These are phyloP conservation scores for Araneus ventricosus DNA, from an alignment of 1,140 invertebrate genomes.

Conservation along the genomic window DNA sequence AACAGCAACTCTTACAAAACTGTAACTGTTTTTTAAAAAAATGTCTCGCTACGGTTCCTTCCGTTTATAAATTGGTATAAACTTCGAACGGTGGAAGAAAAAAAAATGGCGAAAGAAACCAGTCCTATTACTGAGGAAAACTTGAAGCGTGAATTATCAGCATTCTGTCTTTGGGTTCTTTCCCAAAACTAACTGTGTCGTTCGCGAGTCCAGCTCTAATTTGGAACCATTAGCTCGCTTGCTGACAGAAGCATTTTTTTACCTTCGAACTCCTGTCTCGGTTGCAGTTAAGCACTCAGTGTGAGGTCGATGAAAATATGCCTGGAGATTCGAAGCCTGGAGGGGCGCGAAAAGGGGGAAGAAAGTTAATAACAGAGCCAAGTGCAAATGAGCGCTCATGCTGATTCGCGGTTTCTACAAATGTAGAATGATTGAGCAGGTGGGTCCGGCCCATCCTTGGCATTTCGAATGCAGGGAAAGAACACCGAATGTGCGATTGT, in stretches of 20 bases:
- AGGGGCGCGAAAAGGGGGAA: neutral
- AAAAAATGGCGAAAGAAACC: neutral
- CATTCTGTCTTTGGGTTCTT: neutral
- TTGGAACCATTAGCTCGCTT: neutral
- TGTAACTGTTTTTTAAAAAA: neutral
- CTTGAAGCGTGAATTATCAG: neutral
- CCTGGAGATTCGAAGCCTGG: neutral
- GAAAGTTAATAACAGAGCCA: slow-evolving; percentile 47
- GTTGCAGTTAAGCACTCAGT: neutral
- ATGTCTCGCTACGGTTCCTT: neutral
- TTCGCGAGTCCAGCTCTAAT: neutral
- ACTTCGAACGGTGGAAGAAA: neutral
- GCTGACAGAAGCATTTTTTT: neutral
- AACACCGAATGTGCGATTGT: neutral
- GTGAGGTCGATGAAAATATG: slow-evolving; percentile 2
- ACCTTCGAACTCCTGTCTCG: neutral
- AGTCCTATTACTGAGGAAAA: neutral
- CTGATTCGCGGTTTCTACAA: slow-evolving; percentile 38
- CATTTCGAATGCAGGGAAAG: neutral
- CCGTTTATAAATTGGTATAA: neutral
- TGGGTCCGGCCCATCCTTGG: slow-evolving; percentile 19
- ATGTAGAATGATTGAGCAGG: slow-evolving; percentile 34
- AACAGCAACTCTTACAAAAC: neutral
- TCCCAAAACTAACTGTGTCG: slow-evolving; percentile 1
- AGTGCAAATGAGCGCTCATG: slow-evolving; percentile 47